phyloP scores from a whole-genome alignment of 2,888 invertebrate species.

The Chymomyza fuscimana region DNA sequence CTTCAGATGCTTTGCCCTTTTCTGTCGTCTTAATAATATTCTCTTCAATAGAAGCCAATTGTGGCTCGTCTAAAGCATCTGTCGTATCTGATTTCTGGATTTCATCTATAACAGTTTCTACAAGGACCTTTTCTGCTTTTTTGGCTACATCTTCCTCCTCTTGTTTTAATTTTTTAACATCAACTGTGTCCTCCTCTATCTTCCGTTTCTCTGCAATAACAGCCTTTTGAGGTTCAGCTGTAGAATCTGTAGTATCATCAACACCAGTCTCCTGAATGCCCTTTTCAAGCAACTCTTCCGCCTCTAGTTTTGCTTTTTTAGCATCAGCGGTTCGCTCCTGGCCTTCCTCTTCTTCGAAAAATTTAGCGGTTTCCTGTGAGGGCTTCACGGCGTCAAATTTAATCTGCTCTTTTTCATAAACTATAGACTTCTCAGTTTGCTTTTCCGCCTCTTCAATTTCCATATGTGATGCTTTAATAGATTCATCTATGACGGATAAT shows the following conservation, averaged over 20 bases:
- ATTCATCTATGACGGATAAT: background rate
- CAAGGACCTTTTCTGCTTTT: background rate
- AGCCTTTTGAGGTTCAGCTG: constrained; percentile 17
- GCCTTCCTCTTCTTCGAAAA: background rate
- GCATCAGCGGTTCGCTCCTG: constrained; percentile 6
- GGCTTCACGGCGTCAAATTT: constrained; percentile 19
- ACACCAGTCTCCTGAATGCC: constrained; percentile 10
- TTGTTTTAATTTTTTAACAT: background rate
- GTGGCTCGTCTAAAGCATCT: background rate
- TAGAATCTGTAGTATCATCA: background rate
- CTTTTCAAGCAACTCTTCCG: constrained; percentile 9
- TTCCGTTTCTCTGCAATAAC: constrained; percentile 6
- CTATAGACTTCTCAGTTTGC: background rate
- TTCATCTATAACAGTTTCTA: background rate
- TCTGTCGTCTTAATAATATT: no score
- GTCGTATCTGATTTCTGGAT: background rate
- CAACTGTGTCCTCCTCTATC: background rate
- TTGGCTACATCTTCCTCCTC: background rate
- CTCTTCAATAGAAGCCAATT: background rate
- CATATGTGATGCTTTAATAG: constrained; percentile 1
- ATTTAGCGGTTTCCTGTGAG: no score
- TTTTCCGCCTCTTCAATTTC: background rate
- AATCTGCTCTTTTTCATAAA: background rate
- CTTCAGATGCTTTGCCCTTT: no score
- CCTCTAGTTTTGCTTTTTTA: constrained; percentile 13